Evolutionary conservation across 2,797 vertebrate genomes (phyloP), one percentile per base, ranked within the genome.

Genomic region (Urosaurus nigricauda): DNA sequence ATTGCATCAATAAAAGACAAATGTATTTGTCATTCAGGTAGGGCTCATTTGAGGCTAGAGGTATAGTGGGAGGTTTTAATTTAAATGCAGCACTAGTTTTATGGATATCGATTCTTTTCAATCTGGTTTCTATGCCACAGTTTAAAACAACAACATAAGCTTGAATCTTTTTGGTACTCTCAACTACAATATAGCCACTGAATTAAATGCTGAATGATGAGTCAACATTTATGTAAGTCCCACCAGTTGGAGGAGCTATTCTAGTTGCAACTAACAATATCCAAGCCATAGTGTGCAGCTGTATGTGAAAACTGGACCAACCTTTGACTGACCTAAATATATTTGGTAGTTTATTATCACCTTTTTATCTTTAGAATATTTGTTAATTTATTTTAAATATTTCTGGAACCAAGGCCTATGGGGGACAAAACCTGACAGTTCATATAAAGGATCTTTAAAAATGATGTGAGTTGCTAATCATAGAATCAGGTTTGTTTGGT

Each of bases 1-100:
- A 94, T 77, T 92, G 79, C 3, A 1, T 90, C 78, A 85, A 17
- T 91, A 94, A 93, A 94, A 93, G 58, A 94, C 63, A 93, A 93
- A 93, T 88, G 60, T 43, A 92, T 87, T 92, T 92, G 47, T 87
- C 51, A 88, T 89, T 87, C 84, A 88, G 89, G n/a, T 53, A 86
- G 90, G 88, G 43, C 75, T 91, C 79, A 53, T 80, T 93, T 88
- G 81, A 88, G 91, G 91, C 63, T 51, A 79, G 5, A 56, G 75
- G 79, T 65, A 89, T 4, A 89, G 51, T 86, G 73, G 4, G 65
- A 91, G 85, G n/a, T 77, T 87, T 88, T 85, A 17, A 90, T 92
- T 92, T 91, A 94, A 94, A 91, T 93, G 84, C 60, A 35, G 2
- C 47, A 85, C 40, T 80, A 5, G 29, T 37, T 91, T 92, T 90